phyloP scores from a whole-genome alignment of 2,797 vertebrate species.

The Lacerta viridis region DNA sequence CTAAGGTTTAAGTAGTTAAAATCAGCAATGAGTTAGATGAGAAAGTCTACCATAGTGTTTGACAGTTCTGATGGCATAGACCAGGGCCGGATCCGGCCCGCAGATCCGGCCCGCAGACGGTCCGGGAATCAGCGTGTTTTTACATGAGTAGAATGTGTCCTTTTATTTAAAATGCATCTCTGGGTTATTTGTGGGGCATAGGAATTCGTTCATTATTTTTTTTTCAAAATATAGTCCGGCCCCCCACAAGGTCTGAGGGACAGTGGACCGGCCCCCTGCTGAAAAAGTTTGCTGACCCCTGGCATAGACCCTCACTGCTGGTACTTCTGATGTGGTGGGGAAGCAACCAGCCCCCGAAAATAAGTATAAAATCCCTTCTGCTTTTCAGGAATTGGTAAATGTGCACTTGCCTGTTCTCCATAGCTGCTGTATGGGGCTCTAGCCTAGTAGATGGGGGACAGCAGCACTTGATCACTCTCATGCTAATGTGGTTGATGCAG shows the following conservation, averaged over 20 bases:
- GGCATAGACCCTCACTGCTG: background rate
- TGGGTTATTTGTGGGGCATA: too few relatives aligned
- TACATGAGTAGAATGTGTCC: too few relatives aligned
- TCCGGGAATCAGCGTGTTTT: too few relatives aligned
- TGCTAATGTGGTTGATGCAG: background rate
- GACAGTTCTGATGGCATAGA: background rate
- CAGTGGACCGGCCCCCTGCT: too few relatives aligned
- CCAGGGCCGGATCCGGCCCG: too few relatives aligned
- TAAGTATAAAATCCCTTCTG: background rate
- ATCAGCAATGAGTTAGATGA: background rate
- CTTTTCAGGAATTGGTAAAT: background rate
- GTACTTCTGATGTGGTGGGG: background rate
- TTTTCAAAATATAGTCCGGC: too few relatives aligned
- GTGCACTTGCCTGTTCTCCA: background rate
- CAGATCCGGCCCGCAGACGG: too few relatives aligned
- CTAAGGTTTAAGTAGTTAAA: background rate
- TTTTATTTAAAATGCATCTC: too few relatives aligned
- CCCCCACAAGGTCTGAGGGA: too few relatives aligned
- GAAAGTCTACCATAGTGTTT: background rate
- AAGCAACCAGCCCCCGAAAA: background rate
- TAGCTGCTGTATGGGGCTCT: background rate
- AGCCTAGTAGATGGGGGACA: background rate
- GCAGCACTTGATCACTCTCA: background rate
- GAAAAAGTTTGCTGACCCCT: too few relatives aligned
- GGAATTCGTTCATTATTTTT: too few relatives aligned